Percentiles rank a stretch among this genome's conserved stretches.
These are phyloP conservation scores for Rhinoraja longicauda DNA, from an alignment of 2,797 vertebrate species.

Conservation along the genomic window DNA sequence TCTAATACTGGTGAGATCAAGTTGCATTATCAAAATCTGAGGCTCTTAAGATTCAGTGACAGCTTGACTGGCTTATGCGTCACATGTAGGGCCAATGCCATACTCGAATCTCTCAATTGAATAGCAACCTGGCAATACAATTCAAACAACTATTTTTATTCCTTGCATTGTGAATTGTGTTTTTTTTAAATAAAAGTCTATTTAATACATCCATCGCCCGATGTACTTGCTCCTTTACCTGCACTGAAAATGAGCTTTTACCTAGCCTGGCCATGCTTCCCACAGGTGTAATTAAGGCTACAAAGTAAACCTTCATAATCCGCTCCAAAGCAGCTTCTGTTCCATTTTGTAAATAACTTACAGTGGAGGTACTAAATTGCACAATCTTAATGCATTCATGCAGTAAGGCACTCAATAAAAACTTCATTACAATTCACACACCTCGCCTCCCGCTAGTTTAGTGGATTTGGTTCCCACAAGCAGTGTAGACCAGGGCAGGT, in stretches of 20 bases:
- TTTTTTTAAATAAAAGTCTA: background rate
- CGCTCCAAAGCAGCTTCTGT: background rate
- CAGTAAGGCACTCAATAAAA: background rate
- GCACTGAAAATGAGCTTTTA: background rate
- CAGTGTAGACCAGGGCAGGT: background rate
- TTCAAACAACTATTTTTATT: background rate
- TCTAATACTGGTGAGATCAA: background rate
- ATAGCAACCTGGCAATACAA: background rate
- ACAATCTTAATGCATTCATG: background rate
- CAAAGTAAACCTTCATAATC: constrained; percentile 8
- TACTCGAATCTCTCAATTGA: background rate
- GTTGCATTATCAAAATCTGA: background rate
- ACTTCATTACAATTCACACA: background rate
- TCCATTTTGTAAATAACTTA: constrained; percentile 13
- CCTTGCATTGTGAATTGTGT: background rate
- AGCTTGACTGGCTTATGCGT: background rate
- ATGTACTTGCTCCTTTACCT: background rate
- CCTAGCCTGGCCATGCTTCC: background rate
- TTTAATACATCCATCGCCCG: background rate
- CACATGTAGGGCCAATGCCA: background rate
- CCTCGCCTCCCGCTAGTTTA: background rate
- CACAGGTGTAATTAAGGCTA: background rate
- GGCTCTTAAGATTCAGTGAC: constrained; percentile 5
- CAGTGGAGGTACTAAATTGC: background rate
- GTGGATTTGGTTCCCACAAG: constrained; percentile 18